Evolutionary conservation across 92 coral and sea anemone species (phyloP).

Genomic region (Parazoanthus atlanticus): DNA sequence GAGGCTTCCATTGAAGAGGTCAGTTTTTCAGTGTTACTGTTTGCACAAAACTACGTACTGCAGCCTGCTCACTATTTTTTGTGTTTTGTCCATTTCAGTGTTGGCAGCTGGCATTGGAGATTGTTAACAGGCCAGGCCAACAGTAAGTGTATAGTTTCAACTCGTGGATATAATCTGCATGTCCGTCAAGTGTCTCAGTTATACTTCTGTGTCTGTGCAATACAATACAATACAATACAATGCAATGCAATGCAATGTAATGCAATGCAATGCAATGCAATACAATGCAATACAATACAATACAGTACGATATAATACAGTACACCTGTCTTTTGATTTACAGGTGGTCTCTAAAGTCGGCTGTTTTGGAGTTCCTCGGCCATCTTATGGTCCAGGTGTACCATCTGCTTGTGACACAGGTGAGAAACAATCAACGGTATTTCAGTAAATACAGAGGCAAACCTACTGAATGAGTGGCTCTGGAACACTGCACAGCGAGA

Average conservation of each 20-base stretch:
- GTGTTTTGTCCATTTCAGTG: background rate
- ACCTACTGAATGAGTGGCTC: no score
- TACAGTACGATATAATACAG: no score
- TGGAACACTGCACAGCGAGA: no score
- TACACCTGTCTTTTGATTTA: background rate
- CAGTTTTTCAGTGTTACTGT: background rate
- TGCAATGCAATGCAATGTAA: no score
- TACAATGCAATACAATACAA: no score
- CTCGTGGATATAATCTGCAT: background rate
- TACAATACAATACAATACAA: background rate
- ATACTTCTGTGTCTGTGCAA: background rate
- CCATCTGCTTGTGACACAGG: background rate
- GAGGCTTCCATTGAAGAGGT: conserved; percentile 24
- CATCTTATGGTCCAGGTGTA: background rate
- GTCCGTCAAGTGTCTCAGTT: background rate
- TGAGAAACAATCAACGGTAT: background rate
- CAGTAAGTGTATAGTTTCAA: background rate
- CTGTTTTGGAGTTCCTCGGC: conserved; percentile 14
- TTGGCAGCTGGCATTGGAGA: conserved; percentile 7
- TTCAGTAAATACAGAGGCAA: background rate
- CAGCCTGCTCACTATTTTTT: background rate
- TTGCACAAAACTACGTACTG: background rate
- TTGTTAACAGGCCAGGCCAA: conserved; percentile 29
- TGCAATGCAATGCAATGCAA: no score
- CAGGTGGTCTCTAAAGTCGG: conserved; percentile 13